A percentile compares a stretch with the other conserved stretches of the same genome.
Evolutionary conservation across 2,113 vertebrate genomes (phyloP).

Genomic region (Laterallus jamaicensis): DNA sequence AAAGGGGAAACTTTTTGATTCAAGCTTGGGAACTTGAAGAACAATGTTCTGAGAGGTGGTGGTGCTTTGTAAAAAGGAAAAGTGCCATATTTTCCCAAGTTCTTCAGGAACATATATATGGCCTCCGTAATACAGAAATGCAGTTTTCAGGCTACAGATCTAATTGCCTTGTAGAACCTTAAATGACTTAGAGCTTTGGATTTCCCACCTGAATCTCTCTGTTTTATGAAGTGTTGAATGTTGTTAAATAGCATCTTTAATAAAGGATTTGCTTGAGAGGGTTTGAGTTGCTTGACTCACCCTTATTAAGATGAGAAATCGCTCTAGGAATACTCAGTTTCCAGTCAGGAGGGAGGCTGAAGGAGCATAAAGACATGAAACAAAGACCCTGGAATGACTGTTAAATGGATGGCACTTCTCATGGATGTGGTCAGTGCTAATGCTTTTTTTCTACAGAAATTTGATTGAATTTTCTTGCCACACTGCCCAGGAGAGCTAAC

Average conservation of each 20-base stretch:
- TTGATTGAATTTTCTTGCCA: neutral
- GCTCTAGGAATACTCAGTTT: neutral
- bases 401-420: neutral
- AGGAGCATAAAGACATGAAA: neutral
- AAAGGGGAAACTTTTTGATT: neutral
- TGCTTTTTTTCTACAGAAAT: neutral
- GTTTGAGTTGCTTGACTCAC: neutral
- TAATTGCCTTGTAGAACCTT: neutral
- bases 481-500: neutral
- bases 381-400: neutral
- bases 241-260: neutral
- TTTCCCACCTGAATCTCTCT: neutral
- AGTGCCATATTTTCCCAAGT: neutral
- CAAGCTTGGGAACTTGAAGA: neutral
- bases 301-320: neutral
- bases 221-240: neutral
- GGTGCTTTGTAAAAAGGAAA: neutral
- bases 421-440: neutral
- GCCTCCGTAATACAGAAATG: neutral
- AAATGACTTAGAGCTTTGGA: neutral
- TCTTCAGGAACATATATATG: neutral
- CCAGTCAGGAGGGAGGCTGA: neutral
- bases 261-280: neutral
- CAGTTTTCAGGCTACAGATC: neutral
- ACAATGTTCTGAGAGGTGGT: neutral